Evolutionary conservation across 2,888 invertebrate species (phyloP).

Genomic region (Caenorhabditis macrosperma): DNA sequence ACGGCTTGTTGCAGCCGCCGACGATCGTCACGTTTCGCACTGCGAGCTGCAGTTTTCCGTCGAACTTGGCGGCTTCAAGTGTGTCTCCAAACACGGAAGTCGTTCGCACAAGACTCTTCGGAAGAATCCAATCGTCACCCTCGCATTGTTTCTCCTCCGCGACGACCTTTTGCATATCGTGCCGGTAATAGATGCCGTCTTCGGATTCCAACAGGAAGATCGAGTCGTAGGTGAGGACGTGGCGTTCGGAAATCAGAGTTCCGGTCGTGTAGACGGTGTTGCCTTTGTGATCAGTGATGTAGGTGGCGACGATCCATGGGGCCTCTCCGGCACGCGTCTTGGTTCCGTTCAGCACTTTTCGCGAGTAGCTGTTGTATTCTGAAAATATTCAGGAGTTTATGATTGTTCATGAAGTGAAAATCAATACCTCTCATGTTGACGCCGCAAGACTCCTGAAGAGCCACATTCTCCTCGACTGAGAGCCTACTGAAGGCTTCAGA

Average conservation of each 20-base stretch:
- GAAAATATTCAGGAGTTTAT: neutral
- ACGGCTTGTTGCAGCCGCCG: constrained; percentile 7
- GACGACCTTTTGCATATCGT: constrained; percentile 1
- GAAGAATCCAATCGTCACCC: constrained; percentile 14
- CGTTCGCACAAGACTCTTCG: neutral
- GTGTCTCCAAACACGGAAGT: constrained; percentile 7
- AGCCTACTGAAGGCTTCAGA: neutral
- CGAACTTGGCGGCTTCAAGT: neutral
- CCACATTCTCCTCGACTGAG: neutral
- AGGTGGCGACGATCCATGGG: constrained; percentile 25
- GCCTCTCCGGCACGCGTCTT: constrained; percentile 7
- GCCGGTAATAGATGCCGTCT: constrained; percentile 6
- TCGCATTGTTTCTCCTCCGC: too few species aligned
- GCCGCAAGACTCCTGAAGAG: constrained; percentile 19
- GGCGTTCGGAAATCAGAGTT: constrained; percentile 13
- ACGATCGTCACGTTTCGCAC: constrained; percentile 1
- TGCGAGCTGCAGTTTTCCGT: neutral
- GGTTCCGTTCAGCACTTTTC: constrained; percentile 34
- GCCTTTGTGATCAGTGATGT: neutral
- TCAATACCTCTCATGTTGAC: constrained; percentile 14
- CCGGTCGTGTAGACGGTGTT: constrained; percentile 27
- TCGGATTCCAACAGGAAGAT: constrained; percentile 23
- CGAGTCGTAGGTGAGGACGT: constrained; percentile 28
- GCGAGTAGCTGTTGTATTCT: constrained; percentile 6
- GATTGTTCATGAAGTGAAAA: neutral